Base-by-base conservation (phyloP, 2,797 vertebrate species). In the Clarias platycephalus region DNA sequence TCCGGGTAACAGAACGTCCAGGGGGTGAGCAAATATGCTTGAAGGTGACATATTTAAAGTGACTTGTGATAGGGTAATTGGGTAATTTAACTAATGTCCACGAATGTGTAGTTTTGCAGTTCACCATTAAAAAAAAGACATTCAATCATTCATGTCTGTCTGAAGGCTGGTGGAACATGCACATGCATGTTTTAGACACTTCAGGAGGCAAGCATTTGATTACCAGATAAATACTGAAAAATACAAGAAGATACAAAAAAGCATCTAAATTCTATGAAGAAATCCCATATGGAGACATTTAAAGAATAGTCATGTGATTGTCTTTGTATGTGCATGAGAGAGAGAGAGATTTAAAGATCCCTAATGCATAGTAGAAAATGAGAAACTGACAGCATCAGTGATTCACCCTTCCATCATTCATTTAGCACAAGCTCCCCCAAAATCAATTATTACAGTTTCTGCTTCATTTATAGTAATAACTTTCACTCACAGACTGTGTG, bases 391-490 rank as follows among this genome's bases (percentile, higher is more conserved):
- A 16, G 67, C 66, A 77, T 82, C 57, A 80, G 74, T 74, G 67
- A 55, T 10, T 44, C 16, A 26, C 31, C 34, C 78, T 83, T 78
- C 67, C 75, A 75, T 67, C 81, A 81, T 44, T 80, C 58, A 81
- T 66, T 26, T 76, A 77, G 64, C 31, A 75, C 60, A 75, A 84
- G 64, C 82, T 28, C 31, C 40, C 62, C 44, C 74, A 68, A 84
- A 89, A 88, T 86, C 64, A 88, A 87, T 82, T 74, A 91, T 84
- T 71, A 62, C 58, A 60, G 60, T 72, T 53, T 75, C 85, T 80
- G 60, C 49, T 74, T 87, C 78, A 89, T 88, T 84, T 84, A 84
- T 87, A 87, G 88, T 89, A 74, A 88, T 86, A 88, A 70, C 80
- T 71, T 66, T 87, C 82, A 83, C 84, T 85, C 78, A 53, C 64